Conservation (phyloP, 1,140 invertebrate genomes). For the Magallana ariakensis region DNA sequence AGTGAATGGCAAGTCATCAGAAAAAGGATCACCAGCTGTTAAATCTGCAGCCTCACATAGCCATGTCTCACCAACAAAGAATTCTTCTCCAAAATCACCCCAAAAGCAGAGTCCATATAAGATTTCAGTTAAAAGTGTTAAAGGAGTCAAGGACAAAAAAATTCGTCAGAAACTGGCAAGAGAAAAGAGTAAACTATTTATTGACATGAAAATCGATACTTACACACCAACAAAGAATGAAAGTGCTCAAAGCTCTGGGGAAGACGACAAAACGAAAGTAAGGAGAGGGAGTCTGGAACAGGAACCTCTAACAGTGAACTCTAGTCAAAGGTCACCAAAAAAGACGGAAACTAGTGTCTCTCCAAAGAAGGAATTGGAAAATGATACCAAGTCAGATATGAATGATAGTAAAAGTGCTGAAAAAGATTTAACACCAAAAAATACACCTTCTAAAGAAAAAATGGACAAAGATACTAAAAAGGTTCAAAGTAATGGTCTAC, state of each 20-base stretch:
- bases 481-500: not conserved
- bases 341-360: not conserved
- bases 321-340: not conserved
- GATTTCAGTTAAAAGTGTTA: not conserved
- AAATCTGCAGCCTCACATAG: not conserved
- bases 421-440: not conserved
- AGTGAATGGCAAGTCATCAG: conserved; percentile 7
- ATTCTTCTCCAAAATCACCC: not conserved
- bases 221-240: conserved; percentile 40
- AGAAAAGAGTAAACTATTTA: not conserved
- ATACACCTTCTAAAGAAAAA: not conserved
- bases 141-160: not conserved
- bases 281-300: not conserved
- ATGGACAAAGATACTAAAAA: not conserved
- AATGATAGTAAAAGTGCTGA: not conserved
- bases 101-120: not conserved
- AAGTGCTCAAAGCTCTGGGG: conserved; percentile 41
- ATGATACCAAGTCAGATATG: not conserved
- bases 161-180: not conserved
- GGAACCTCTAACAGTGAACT: not conserved
- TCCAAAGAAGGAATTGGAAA: not conserved
- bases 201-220: conserved; percentile 25
- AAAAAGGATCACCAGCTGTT: not conserved
- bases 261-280: conserved; percentile 33
- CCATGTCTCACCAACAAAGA: not conserved